Base-by-base conservation (phyloP, 2,888 invertebrate genomes). In the Yponomeuta plumbellus region DNA sequence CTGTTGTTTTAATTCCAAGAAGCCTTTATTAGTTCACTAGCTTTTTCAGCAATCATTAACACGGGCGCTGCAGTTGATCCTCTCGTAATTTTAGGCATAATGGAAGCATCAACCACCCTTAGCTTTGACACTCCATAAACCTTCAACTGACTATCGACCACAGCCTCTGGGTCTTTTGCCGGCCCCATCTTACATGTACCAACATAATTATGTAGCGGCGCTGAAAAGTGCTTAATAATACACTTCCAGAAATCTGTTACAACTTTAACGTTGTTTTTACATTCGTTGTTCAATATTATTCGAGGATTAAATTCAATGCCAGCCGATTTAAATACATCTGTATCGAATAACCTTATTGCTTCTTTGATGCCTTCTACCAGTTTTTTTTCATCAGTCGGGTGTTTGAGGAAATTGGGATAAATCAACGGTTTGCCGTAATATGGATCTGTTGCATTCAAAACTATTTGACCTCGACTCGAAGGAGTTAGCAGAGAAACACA, bases 11-110 rank as follows among this genome's bases (percentile, higher is more conserved):
- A 88, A 76, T 89, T 88, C 91, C 91, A 91, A 74, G 74, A 75
- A 34, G 80, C 83, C 86, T 90, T 91, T 78, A 91, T 90, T 80
- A 87, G 75, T 74, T 89, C 88, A 76, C 89, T 88, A 2, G 82
- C 89, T 78, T 88, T 91, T 83, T 91, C 91, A 72, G 89, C 90
- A 75, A 91, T 88, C 91, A 91, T 91, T 69, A 90, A 82, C 26
- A 91, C 88, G 40, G 91, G 86, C 2, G 90, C 91, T 5, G 87
- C 84, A 10, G 87, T 89, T 1, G 89, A 85, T 0, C 90, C 91
- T 73, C 91, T 79, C 0, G 86, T 84, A 74, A 91, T 84, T 74
- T 85, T 89, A 22, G 91, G 91, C 69, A 91, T 89, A 57, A 90
- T 79, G 2, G 91, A 90, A 57, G 90, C 86, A 70, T 91, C 91